Evolutionary conservation across 2,888 invertebrate species (phyloP).

Genomic region (Protonemura montana): DNA sequence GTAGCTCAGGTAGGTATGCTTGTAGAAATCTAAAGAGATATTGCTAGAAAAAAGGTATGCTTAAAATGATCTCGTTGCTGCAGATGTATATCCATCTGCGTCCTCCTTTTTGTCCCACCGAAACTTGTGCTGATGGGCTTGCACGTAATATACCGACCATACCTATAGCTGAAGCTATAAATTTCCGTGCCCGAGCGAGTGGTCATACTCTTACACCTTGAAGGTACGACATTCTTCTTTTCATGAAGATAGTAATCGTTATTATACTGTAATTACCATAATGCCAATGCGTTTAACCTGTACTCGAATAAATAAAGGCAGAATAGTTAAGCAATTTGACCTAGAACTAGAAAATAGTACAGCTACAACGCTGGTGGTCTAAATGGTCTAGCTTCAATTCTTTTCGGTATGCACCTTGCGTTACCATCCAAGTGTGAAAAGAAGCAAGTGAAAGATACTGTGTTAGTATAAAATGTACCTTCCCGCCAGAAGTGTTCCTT

Average conservation of each 20-base stretch:
- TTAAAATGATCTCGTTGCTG: not conserved
- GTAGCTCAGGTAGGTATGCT: not conserved
- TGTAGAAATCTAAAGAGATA: not conserved
- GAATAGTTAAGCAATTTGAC: not conserved
- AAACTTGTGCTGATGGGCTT: not conserved
- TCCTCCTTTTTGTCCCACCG: not conserved
- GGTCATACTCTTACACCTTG: not conserved
- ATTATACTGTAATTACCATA: not conserved
- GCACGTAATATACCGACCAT: not conserved
- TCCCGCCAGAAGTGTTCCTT: not conserved
- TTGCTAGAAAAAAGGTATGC: not conserved
- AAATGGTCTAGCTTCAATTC: not conserved
- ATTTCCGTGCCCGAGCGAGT: not conserved
- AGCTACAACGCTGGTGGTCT: not conserved
- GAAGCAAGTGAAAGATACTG: not conserved
- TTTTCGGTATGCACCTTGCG: not conserved
- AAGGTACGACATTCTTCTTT: not conserved
- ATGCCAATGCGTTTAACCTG: not conserved
- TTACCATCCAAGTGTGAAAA: not conserved
- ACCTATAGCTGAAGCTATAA: not conserved
- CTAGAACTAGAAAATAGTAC: conserved; percentile 1
- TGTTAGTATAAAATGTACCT: not conserved
- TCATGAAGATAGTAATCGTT: not conserved
- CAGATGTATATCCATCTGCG: not conserved
- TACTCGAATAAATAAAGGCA: not conserved